A percentile compares a stretch with the other conserved stretches of the same genome.
phyloP scores from a whole-genome alignment of 2,888 invertebrate genomes.

The Lithosia quadra region DNA sequence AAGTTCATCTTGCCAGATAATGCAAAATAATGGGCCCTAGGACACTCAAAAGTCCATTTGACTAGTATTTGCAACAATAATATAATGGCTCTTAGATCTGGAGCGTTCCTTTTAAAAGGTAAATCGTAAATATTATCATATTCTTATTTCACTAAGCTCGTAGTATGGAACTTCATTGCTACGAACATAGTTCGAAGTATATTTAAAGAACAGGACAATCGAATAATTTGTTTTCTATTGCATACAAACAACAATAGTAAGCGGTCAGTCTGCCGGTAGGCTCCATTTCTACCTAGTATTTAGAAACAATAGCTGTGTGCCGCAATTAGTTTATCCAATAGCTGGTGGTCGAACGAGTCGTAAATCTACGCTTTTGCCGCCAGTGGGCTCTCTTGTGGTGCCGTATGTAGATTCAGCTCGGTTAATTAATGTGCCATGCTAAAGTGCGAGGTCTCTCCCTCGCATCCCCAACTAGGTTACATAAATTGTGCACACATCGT shows the following conservation, averaged over 20 bases:
- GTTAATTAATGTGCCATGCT: constrained; percentile 85
- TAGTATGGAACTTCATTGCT: constrained; percentile 30
- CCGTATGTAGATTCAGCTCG: constrained; percentile 83
- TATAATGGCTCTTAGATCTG: too few relatives aligned
- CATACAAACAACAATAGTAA: constrained; percentile 66
- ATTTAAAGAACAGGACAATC: constrained; percentile 68
- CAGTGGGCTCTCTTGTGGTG: constrained; percentile 79
- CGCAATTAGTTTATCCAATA: constrained; percentile 86
- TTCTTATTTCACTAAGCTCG: too few relatives aligned
- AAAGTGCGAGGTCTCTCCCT: constrained; percentile 80
- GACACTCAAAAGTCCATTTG: too few relatives aligned
- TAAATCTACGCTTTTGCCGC: constrained; percentile 84
- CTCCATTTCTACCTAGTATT: constrained; percentile 79
- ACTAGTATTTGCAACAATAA: too few relatives aligned
- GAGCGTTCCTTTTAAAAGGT: too few relatives aligned
- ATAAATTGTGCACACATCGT: constrained; percentile 83
- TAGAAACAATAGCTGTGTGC: constrained; percentile 84
- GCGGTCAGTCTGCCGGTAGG: constrained; percentile 55
- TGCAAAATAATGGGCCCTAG: too few relatives aligned
- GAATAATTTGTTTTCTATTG: constrained; percentile 68
- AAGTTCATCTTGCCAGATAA: too few relatives aligned
- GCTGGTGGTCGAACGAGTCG: constrained; percentile 85
- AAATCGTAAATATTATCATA: too few relatives aligned
- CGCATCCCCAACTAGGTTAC: constrained; percentile 73
- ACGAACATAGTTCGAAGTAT: constrained; percentile 54